Percentiles rank a stretch among this genome's conserved stretches.
These are phyloP conservation scores for Trypoxylus dichotomus DNA, from an alignment of 1,140 invertebrate genomes.

Conservation along the genomic window DNA sequence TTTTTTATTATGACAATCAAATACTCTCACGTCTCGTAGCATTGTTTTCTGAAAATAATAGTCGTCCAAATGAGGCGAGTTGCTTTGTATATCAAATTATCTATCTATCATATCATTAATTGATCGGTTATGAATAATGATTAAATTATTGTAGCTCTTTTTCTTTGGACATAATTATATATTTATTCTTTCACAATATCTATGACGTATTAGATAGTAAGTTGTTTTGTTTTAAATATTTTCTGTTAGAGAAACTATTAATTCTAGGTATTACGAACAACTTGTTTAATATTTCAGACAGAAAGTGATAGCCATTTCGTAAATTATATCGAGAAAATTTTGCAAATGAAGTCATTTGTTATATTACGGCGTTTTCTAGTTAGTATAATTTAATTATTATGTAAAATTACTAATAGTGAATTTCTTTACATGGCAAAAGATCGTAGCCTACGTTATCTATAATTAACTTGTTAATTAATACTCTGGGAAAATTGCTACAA, in stretches of 20 bases:
- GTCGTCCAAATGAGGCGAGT: background rate
- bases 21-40: background rate
- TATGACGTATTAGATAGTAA: background rate
- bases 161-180: background rate
- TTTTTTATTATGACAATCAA: background rate
- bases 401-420: background rate
- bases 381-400: background rate
- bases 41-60: constrained; percentile 2
- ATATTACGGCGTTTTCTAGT: background rate
- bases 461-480: background rate
- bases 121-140: background rate
- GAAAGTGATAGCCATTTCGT: background rate
- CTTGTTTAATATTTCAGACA: background rate
- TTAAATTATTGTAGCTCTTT: background rate
- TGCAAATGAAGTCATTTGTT: background rate
- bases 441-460: background rate
- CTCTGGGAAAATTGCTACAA: too few relatives aligned
- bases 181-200: background rate
- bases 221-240: background rate
- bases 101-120: background rate
- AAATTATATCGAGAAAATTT: background rate
- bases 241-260: background rate
- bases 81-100: background rate
- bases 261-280: background rate
- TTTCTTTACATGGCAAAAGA: background rate